Conservation (phyloP, 1,140 invertebrate genomes). For the Hycleus cichorii region DNA sequence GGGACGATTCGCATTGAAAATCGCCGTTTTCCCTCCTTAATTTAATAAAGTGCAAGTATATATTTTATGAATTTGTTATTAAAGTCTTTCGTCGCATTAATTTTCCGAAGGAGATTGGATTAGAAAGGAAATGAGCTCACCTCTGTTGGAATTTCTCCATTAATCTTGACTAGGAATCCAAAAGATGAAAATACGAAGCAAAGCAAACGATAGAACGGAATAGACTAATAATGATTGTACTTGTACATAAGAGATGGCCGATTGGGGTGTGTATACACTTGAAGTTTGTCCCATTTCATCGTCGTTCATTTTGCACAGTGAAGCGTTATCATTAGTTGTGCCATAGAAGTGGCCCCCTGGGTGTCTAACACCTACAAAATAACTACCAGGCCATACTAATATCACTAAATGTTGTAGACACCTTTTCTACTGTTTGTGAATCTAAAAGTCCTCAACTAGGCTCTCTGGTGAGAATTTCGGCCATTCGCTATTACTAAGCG, state of each 20-base stretch:
- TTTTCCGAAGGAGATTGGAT: constrained; percentile 13
- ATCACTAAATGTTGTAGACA: too few species aligned
- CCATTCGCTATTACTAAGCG: too few species aligned
- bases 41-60: constrained; percentile 13
- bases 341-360: constrained; percentile 20
- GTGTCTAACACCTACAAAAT: constrained; percentile 1
- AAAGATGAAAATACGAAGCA: neutral
- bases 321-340: constrained; percentile 27
- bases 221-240: too few species aligned
- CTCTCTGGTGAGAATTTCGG: too few species aligned
- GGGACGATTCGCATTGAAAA: neutral
- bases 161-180: constrained; percentile 9
- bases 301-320: constrained; percentile 28
- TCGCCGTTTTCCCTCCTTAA: constrained; percentile 1
- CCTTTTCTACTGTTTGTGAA: too few species aligned
- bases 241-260: neutral
- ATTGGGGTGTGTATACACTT: constrained; percentile 2
- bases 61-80: constrained; percentile 15
- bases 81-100: constrained; percentile 16
- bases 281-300: constrained; percentile 19
- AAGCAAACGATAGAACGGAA: too few species aligned
- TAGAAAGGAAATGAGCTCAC: constrained; percentile 14
- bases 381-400: neutral
- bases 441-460: too few species aligned
- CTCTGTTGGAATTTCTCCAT: constrained; percentile 17